Base-by-base conservation (phyloP, 2,888 invertebrate genomes). In the Lepidocyrtinus sp. region DNA sequence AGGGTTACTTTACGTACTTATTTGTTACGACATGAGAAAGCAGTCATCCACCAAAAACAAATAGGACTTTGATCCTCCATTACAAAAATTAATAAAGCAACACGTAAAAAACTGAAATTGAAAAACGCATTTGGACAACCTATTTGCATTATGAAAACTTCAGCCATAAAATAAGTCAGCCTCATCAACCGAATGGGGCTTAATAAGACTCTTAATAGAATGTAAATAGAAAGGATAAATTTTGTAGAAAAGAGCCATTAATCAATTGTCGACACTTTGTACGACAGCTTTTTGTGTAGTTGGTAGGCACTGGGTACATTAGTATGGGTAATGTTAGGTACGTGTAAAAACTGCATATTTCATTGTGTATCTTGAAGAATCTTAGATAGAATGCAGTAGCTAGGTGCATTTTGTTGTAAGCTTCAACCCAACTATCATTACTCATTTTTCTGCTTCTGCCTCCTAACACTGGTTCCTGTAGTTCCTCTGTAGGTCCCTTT, bases 201-300 rank as follows among this genome's bases (percentile, higher is more conserved):
- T 50, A 50, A 50, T 50, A 50, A 50, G 50, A 50, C 50, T 50
- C 15, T 15, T 50, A 50, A 50, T 50, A 70, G 69, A 61, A 61
- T 70, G 50, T 50, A 70, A 59, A 45, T 64, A 70, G 27, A 46
- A 69, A 69, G 59, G 67, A 27, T 78, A 36, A 50, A n/a, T 50
- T 50, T 50, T 2, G 50, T 15, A 50, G 27, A 77, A 72, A 73
- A 73, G 26, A 80, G 70, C 67, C 80, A 80, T 80, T 80, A 80
- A 80, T 80, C 80, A 80, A 80, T 80, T 75, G 75, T 80, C 80
- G 74, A 75, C 80, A 80, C 80, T 80, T 79, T 78, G 78, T 62
- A 68, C 68, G 71, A 77, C 77, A 77, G 72, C 72, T 72, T 77
- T 50, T 74, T 67, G 59, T 74, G 74, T 74, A 12, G 19, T 36